A percentile compares a stretch with the other conserved stretches of the same genome.
Conservation (phyloP, 2,113 vertebrate genomes). For the Pelecanoides urinatrix region DNA sequence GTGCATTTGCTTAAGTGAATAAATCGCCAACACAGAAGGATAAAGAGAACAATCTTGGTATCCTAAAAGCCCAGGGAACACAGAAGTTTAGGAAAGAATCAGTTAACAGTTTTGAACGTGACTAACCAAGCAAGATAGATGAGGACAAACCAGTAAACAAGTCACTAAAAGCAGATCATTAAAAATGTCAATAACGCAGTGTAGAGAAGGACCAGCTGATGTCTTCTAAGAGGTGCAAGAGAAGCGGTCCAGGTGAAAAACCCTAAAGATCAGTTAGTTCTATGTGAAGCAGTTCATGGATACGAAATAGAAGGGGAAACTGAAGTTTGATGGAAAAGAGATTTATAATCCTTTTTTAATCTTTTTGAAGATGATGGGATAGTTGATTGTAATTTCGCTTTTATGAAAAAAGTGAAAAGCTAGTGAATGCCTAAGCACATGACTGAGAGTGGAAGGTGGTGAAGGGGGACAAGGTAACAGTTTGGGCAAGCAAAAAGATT, state of each 20-base stretch:
- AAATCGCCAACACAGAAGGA: background rate
- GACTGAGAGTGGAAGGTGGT: background rate
- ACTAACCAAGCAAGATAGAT: background rate
- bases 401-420: background rate
- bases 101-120: background rate
- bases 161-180: background rate
- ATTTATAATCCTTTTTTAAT: background rate
- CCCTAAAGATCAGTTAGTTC: background rate
- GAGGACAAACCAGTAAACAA: background rate
- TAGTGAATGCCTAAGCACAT: background rate
- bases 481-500: background rate
- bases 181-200: accelerated
- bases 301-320: background rate
- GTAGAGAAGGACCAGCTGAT: background rate
- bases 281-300: background rate
- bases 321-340: background rate
- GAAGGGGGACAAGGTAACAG: background rate
- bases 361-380: background rate
- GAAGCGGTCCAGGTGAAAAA: accelerated
- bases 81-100: background rate
- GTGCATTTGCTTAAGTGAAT: background rate
- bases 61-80: background rate
- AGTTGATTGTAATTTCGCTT: background rate
- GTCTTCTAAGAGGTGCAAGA: background rate
- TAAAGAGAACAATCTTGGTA: background rate